These are phyloP conservation scores for Sepiola atlantica DNA, from an alignment of 2,888 invertebrate genomes.

Conservation along the genomic window DNA sequence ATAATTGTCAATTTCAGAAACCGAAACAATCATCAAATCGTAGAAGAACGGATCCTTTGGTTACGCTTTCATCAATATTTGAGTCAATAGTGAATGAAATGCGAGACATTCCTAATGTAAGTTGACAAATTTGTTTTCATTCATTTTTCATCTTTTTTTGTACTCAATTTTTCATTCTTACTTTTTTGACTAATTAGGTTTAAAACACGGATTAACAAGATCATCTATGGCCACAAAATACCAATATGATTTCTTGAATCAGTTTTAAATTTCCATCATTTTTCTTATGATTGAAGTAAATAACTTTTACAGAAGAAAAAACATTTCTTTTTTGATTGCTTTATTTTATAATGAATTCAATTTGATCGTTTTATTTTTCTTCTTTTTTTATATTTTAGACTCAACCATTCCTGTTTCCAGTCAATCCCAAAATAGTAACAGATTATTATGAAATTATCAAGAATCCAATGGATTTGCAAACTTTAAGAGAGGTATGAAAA, in stretches of 20 bases:
- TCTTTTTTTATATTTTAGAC: constrained; percentile 65
- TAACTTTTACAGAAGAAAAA: too few species aligned
- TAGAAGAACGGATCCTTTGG: constrained; percentile 94
- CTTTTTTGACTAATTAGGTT: too few species aligned
- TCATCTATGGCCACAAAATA: too few species aligned
- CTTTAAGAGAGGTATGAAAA: constrained; percentile 83
- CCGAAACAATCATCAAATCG: constrained; percentile 85
- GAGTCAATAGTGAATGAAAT: constrained; percentile 93
- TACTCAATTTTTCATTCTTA: background rate
- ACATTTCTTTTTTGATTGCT: too few species aligned
- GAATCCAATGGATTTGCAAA: constrained; percentile 97
- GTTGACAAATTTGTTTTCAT: constrained; percentile 50
- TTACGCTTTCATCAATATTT: constrained; percentile 88
- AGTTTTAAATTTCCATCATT: too few species aligned
- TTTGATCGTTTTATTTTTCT: background rate
- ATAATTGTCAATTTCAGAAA: constrained; percentile 63
- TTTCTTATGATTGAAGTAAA: too few species aligned
- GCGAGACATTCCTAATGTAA: constrained; percentile 90
- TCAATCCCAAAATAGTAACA: constrained; percentile 92
- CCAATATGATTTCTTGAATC: too few species aligned
- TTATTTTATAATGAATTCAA: too few species aligned
- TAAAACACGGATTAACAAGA: too few species aligned
- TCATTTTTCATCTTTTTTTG: background rate
- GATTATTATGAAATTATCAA: constrained; percentile 95
- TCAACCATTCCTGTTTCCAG: constrained; percentile 93